Conservation (phyloP, 2,797 vertebrate species). For the Lepilemur septentrionalis region DNA sequence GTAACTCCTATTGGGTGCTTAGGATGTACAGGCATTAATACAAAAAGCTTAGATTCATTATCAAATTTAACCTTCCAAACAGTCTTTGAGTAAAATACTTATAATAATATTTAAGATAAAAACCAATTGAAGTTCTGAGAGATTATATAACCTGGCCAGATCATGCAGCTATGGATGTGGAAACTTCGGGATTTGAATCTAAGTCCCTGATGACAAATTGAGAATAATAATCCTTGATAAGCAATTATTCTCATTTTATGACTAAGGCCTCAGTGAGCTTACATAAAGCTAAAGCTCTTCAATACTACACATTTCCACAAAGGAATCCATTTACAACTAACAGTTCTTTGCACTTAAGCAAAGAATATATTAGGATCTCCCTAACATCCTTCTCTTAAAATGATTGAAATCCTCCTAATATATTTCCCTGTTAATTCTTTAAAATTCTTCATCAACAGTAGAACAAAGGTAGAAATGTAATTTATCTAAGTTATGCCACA, state of each 20-base stretch:
- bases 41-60: neutral
- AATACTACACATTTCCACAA: neutral
- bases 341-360: neutral
- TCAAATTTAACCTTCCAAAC: neutral
- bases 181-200: neutral
- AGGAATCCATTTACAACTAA: neutral
- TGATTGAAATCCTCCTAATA: neutral
- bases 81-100: neutral
- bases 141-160: neutral
- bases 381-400: neutral
- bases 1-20: neutral
- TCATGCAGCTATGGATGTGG: neutral
- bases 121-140: neutral
- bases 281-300: neutral
- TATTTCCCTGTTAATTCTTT: neutral
- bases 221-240: neutral
- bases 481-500: neutral
- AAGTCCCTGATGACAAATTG: neutral
- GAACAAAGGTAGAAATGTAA: neutral
- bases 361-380: neutral
- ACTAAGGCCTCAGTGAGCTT: neutral
- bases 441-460: neutral
- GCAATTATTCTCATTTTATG: neutral
- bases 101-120: neutral
- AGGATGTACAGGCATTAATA: neutral